phyloP scores from a whole-genome alignment of 2,888 invertebrate species.

The Smittia sp. region DNA sequence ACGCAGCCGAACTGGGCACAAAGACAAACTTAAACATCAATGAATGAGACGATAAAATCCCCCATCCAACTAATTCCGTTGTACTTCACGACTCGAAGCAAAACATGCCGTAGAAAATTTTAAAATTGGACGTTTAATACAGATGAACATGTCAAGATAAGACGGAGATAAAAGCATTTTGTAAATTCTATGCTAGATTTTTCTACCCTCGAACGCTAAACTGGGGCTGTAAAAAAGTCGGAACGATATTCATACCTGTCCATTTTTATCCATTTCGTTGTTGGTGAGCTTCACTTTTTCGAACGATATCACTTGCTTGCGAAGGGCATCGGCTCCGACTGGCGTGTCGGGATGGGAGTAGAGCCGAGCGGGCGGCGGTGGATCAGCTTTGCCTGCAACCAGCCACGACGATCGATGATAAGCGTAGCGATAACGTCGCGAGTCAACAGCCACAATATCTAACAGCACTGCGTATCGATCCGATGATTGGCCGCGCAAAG shows the following conservation, averaged over 20 bases:
- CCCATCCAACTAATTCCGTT: no score
- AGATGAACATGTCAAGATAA: slow-evolving; percentile 22
- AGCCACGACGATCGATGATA: slow-evolving; percentile 98
- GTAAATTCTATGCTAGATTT: not conserved
- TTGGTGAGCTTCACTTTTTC: slow-evolving; percentile 98
- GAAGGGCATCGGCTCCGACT: slow-evolving; percentile 89
- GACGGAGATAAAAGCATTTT: not conserved
- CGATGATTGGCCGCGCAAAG: slow-evolving; percentile 64
- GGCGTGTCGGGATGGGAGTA: slow-evolving; percentile 97
- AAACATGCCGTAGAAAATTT: no score
- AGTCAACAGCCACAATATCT: slow-evolving; percentile 96
- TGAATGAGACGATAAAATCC: no score
- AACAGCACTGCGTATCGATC: slow-evolving; percentile 89
- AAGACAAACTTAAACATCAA: no score
- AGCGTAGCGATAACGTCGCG: slow-evolving; percentile 94
- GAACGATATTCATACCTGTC: slow-evolving; percentile 69
- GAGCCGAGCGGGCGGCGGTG: slow-evolving; percentile 87
- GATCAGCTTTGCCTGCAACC: slow-evolving; percentile 97
- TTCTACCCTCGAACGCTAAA: not conserved
- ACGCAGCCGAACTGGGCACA: no score
- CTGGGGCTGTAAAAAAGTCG: not conserved
- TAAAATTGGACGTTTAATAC: not conserved
- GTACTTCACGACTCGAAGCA: no score
- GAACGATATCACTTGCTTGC: slow-evolving; percentile 95
- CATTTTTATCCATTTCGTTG: slow-evolving; percentile 95